Percentiles rank a stretch among this genome's conserved stretches.
Conservation (phyloP, 2,888 invertebrate genomes). For the Latrodectus hesperus region DNA sequence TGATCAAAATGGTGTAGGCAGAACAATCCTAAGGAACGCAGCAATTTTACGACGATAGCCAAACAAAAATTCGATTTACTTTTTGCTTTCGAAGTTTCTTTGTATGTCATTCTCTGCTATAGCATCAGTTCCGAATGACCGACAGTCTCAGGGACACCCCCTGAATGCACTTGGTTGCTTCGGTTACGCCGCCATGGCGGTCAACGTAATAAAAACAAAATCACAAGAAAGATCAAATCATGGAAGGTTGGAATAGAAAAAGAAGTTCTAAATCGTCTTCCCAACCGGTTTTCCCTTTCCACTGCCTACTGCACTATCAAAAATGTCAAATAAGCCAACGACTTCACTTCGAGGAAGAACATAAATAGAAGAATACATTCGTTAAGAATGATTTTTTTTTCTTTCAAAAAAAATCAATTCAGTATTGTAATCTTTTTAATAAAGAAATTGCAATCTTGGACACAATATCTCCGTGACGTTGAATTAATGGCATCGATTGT, state of each 20-base stretch:
- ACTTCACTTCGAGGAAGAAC: not conserved
- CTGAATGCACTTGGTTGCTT: constrained; percentile 10
- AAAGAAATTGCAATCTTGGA: no score
- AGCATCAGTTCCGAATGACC: constrained; percentile 48
- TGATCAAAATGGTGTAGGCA: no score
- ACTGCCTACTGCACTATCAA: not conserved
- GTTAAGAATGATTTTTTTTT: not conserved
- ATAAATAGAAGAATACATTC: not conserved
- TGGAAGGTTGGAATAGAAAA: not conserved
- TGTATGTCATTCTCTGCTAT: not conserved
- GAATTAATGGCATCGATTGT: no score
- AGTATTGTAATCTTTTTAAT: no score
- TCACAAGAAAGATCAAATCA: constrained; percentile 22
- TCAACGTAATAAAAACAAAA: constrained; percentile 34
- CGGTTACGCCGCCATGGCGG: constrained; percentile 19
- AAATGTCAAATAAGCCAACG: constrained; percentile 19
- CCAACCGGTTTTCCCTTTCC: constrained; percentile 12
- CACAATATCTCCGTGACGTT: no score
- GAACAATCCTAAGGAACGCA: not conserved
- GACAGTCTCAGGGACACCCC: constrained; percentile 12
- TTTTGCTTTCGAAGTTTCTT: not conserved
- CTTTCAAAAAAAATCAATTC: not conserved
- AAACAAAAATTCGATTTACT: constrained; percentile 24
- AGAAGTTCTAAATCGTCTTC: not conserved
- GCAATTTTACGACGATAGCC: not conserved